Conservation (phyloP, 2,888 invertebrate genomes). For the Mallateleia sp. region DNA sequence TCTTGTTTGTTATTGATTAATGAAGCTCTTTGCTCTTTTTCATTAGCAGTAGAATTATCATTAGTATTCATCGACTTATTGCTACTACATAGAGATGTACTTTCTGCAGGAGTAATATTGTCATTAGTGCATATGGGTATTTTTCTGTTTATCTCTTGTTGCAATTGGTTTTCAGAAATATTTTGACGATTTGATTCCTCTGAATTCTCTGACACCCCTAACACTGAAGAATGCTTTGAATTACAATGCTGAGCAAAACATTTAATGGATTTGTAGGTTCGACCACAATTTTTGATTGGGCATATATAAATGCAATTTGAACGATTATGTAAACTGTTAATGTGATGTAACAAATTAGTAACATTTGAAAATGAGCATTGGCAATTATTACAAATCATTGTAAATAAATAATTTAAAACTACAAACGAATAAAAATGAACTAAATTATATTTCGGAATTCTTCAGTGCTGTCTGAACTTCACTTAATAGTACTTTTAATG, state of each 20-base stretch:
- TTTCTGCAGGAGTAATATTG: not conserved
- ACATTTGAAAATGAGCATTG: constrained; percentile 21
- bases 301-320: constrained; percentile 8
- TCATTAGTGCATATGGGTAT: not conserved
- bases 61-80: not conserved
- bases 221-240: not conserved
- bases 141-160: not conserved
- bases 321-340: not conserved
- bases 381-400: constrained; percentile 24
- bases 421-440: no score
- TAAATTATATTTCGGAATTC: no score
- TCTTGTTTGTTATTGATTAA: not conserved
- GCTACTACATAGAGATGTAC: not conserved
- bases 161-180: no score
- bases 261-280: constrained; percentile 14
- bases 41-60: not conserved
- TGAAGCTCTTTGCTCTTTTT: not conserved
- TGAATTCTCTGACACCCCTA: no score
- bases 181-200: constrained; percentile 10
- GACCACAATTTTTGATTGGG: constrained; percentile 11
- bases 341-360: constrained; percentile 3
- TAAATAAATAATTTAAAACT: not conserved
- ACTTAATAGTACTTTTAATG: no score
- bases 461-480: no score
- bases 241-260: constrained; percentile 25